Base-by-base conservation (phyloP, 37 sponge, comb jelly and placozoan species). In the Theonella swinhoei region DNA sequence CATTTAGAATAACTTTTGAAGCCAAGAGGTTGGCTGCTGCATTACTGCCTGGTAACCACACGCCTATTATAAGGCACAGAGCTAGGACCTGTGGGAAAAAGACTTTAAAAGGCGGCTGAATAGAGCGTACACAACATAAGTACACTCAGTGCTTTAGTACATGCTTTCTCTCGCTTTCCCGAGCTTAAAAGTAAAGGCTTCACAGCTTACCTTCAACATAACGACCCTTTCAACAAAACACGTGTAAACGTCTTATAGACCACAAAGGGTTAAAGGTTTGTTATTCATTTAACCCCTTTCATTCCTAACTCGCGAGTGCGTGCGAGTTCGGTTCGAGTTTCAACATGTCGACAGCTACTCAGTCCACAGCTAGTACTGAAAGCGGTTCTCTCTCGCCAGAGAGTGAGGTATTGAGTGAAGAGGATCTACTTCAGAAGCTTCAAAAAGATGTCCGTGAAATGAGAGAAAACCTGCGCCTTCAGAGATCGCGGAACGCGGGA, bases 1-100 rank as follows among this genome's bases (percentile, higher is more conserved):
- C 87, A 75, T 96, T 96, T 30, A 96, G 81, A 59, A 96, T 93
- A 28, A 29, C 72, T 62, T 96, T 96, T 33, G 97, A 96, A 1
- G 84, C 83, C 4, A 96, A 62, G 17, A 96, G 84, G 24, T 85
- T 85, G 26, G 91, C 95, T 2, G 34, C 62, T 20, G 72, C 83
- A 2, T 77, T 31, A 22, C 59, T 23, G 33, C 8, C 3, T 22
- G 42, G 25, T 35, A 72, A 4, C 0, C 24, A 42, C 62, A 35
- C 34, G 1, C 29, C 25, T 22, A 70, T n/a, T 33, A 36, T 14
- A 58, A 87, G 62, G 22, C 64, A 54, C 36, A 83, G 7, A 1
- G 28, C 54, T 34, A 78, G 38, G 40, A 80, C 68, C 75, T 67
- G 24, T 24, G 5, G 68, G 63, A 22, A 3, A 42, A 74, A 39